These are phyloP conservation scores for Catharus fuscescens DNA, from an alignment of 2,113 vertebrate genomes.

Conservation along the genomic window DNA sequence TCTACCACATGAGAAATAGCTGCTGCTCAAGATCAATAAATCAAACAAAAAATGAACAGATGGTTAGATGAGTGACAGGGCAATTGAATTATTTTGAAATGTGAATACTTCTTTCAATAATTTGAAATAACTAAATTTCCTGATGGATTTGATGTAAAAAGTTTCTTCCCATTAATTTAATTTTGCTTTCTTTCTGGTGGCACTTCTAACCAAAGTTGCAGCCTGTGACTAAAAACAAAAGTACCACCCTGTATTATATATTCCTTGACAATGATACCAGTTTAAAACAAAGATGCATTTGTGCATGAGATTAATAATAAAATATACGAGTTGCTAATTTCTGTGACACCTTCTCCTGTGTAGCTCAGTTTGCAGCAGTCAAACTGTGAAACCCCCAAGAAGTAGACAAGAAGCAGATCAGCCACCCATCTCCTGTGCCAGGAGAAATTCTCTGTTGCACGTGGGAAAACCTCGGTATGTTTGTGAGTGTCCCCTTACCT, in stretches of 20 bases:
- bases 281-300: neutral
- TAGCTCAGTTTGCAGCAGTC: neutral
- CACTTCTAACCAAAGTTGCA: neutral
- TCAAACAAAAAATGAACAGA: neutral
- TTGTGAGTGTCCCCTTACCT: conserved; percentile 69
- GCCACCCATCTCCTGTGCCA: neutral
- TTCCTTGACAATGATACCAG: neutral
- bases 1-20: neutral
- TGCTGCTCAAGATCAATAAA: neutral
- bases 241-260: neutral
- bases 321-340: neutral
- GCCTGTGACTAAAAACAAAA: neutral
- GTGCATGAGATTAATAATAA: neutral
- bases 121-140: neutral
- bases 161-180: neutral
- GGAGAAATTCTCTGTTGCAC: neutral
- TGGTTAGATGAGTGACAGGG: neutral
- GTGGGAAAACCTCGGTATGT: neutral
- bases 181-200: neutral
- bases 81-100: neutral
- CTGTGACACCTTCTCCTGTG: neutral
- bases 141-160: neutral
- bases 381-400: neutral
- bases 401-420: neutral
- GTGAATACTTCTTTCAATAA: neutral